A percentile compares a stretch with the other conserved stretches of the same genome.
Evolutionary conservation across 2,888 invertebrate species (phyloP).

Genomic region (Helleia helle): DNA sequence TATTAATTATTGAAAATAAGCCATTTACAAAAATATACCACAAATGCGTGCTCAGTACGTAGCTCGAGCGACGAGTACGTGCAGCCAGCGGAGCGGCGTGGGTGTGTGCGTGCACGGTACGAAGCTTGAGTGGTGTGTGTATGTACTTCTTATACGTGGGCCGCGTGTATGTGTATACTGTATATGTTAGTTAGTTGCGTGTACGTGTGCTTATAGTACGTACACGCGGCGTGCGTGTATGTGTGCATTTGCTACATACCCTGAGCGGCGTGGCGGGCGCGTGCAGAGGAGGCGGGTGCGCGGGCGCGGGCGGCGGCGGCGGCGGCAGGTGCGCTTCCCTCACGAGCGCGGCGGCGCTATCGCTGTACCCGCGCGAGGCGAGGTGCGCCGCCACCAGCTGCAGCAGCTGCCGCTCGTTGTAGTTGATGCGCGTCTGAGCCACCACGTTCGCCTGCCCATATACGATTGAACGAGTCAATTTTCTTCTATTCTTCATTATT

Average conservation of each 20-base stretch:
- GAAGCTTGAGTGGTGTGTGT: too few relatives aligned
- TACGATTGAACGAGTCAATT: too few relatives aligned
- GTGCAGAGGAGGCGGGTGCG: slow-evolving; percentile 47
- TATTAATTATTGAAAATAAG: neutral
- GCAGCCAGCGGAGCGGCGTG: too few relatives aligned
- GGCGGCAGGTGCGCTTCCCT: slow-evolving; percentile 82
- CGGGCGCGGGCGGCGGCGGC: slow-evolving; percentile 68
- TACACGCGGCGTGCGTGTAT: neutral
- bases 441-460: slow-evolving; percentile 94
- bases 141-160: too few relatives aligned
- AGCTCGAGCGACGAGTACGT: too few relatives aligned
- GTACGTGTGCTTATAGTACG: neutral
- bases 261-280: slow-evolving; percentile 67
- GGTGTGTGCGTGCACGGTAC: too few relatives aligned
- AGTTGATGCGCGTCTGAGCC: slow-evolving; percentile 95
- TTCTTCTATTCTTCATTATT: too few relatives aligned
- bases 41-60: too few relatives aligned
- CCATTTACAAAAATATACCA: neutral
- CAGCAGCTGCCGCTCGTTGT: slow-evolving; percentile 93
- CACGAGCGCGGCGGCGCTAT: slow-evolving; percentile 82
- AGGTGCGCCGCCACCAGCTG: slow-evolving; percentile 94
- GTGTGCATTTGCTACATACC: slow-evolving; percentile 34
- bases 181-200: too few relatives aligned
- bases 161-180: too few relatives aligned
- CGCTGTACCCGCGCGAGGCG: slow-evolving; percentile 79